Evolutionary conservation across 2,113 vertebrate species (phyloP), one percentile per base, ranked within the genome.

Genomic region (Diphyllodes magnificus): DNA sequence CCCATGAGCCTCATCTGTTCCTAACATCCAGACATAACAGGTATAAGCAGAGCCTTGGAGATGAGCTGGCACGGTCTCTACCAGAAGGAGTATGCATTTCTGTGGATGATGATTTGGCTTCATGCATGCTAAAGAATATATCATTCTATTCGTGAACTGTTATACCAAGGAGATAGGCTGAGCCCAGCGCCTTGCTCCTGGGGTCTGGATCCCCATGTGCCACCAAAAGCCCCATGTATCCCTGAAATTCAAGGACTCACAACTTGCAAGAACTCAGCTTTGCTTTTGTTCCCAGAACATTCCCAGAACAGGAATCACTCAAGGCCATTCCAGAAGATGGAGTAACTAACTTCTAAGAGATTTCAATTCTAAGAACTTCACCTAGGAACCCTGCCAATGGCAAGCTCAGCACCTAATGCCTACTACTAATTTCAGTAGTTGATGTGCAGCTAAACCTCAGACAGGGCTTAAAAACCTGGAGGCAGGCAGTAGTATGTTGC

Each of bases 71-170:
- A 82, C 28, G 68, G 44, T 50, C 60, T 78, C 82, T 64, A 53
- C 76, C 93, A 96, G 93, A 87, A 92, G 91, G 85, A 86, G 47
- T 81, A 86, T 49, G 40, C 53, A 86, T 93, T 97, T 83, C 88
- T 77, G 49, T 56, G 72, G 69, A 93, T 71, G 79, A 84, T 28
- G 70, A 6, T 49, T 75, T 75, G 63, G 31, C 80, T 93, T 42
- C 49, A 10, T 33, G 33, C 10, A 39, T 35, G 28, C 69, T 78
- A 59, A 72, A 71, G 51, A 84, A 73, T 57, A 33, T 40, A 64
- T 40, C 13, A 23, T 80, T 82, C 35, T 81, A 40, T 81, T 78
- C 65, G 57, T 31, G 20, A 76, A 66, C 65, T 60, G 16, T 27
- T 77, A 28, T 8, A 28, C 40, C 1, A 4, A 82, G 68, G 75